Percentiles rank a stretch among this genome's conserved stretches.
phyloP scores from a whole-genome alignment of 2,888 invertebrate species.

The Dryobotodes eremita region DNA sequence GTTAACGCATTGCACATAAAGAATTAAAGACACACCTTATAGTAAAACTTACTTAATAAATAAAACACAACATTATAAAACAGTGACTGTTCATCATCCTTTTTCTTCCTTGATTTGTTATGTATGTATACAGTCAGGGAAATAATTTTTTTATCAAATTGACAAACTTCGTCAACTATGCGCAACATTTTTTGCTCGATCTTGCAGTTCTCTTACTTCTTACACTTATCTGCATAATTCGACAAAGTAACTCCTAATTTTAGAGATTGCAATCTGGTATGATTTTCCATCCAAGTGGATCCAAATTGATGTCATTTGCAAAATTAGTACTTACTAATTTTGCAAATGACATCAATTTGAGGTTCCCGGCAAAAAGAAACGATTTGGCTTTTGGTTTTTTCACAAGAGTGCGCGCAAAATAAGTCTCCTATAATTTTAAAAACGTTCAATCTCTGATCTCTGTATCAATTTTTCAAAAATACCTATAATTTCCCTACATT shows the following conservation, averaged over 20 bases:
- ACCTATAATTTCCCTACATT: too few relatives aligned
- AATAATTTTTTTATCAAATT: too few relatives aligned
- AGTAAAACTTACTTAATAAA: neutral
- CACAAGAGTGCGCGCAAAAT: too few relatives aligned
- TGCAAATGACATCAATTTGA: neutral
- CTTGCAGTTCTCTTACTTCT: neutral
- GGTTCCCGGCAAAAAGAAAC: neutral
- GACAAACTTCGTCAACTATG: neutral
- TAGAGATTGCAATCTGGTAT: neutral
- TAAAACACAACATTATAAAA: neutral
- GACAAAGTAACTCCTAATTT: neutral
- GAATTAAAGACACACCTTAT: neutral
- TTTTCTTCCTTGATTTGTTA: neutral
- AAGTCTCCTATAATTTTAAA: too few relatives aligned
- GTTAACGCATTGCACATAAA: slow-evolving; percentile 7
- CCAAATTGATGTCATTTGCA: too few relatives aligned
- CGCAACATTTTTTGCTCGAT: neutral
- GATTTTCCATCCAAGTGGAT: neutral
- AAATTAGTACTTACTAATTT: neutral
- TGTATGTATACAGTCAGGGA: neutral
- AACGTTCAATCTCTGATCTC: too few relatives aligned
- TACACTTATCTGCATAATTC: neutral
- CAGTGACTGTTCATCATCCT: neutral
- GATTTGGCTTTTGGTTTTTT: too few relatives aligned
- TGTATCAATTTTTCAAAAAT: too few relatives aligned